Conservation (phyloP, 2,797 vertebrate species). For the Pelodytes ibericus region DNA sequence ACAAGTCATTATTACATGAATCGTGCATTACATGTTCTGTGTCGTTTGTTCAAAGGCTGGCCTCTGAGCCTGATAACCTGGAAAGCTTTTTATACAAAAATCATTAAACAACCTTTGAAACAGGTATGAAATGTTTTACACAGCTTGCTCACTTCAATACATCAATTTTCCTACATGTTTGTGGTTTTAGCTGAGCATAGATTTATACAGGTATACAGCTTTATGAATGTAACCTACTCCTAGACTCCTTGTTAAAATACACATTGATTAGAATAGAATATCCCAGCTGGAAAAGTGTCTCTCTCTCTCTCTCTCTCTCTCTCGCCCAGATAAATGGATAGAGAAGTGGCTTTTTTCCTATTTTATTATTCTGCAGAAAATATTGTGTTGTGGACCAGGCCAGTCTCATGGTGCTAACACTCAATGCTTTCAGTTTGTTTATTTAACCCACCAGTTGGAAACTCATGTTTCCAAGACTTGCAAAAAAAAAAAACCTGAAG, state of each 20-base stretch:
- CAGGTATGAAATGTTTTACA: slow-evolving; percentile 2
- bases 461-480: no score
- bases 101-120: slow-evolving; percentile 13
- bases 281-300: background rate
- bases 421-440: no score
- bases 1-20: no score
- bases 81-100: background rate
- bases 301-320: no score
- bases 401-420: no score
- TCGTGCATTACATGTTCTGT: background rate
- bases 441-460: no score
- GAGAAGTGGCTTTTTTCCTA: no score
- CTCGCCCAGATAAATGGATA: no score
- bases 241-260: background rate
- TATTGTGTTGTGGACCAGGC: no score
- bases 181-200: slow-evolving; percentile 8
- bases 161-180: background rate
- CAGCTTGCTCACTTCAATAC: slow-evolving; percentile 4
- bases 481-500: no score
- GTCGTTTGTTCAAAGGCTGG: background rate
- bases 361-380: no score
- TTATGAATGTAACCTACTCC: slow-evolving; percentile 18
- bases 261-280: slow-evolving; percentile 14
- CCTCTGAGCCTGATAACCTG: background rate
- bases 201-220: slow-evolving; percentile 10